A percentile compares a stretch with the other conserved stretches of the same genome.
Conservation (phyloP, 2,113 vertebrate species). For the Campylomormyrus tamandua region DNA sequence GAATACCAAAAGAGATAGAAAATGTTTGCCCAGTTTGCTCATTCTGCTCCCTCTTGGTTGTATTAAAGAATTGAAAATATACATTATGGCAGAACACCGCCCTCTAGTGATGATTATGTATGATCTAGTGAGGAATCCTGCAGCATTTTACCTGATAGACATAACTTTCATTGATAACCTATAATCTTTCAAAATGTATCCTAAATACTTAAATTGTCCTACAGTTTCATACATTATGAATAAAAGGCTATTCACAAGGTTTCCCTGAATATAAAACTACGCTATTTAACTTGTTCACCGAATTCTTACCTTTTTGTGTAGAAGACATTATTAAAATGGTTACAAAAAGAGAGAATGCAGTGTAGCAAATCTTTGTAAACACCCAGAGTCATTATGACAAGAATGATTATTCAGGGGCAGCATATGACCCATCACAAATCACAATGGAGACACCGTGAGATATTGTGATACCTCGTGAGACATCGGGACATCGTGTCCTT, state of each 20-base stretch:
- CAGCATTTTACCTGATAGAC: background rate
- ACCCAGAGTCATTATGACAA: background rate
- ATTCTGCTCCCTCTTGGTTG: background rate
- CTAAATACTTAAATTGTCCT: background rate
- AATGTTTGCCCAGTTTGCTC: background rate
- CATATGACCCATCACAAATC: background rate
- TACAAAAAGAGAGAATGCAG: background rate
- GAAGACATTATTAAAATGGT: background rate
- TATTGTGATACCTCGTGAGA: background rate
- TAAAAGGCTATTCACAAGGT: background rate
- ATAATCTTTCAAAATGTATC: background rate
- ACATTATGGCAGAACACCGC: background rate
- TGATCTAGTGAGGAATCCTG: background rate
- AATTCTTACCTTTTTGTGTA: background rate
- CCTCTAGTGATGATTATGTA: conserved; percentile 1
- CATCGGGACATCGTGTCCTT: background rate
- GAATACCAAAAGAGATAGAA: background rate
- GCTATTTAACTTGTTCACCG: background rate
- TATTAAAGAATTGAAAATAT: background rate
- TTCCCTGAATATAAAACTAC: background rate
- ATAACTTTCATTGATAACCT: background rate
- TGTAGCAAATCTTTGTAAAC: background rate
- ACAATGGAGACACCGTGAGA: background rate
- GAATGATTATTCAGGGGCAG: background rate
- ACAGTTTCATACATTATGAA: background rate